Evolutionary conservation across 1,140 invertebrate species (phyloP).

Genomic region (Halesus radiatus): DNA sequence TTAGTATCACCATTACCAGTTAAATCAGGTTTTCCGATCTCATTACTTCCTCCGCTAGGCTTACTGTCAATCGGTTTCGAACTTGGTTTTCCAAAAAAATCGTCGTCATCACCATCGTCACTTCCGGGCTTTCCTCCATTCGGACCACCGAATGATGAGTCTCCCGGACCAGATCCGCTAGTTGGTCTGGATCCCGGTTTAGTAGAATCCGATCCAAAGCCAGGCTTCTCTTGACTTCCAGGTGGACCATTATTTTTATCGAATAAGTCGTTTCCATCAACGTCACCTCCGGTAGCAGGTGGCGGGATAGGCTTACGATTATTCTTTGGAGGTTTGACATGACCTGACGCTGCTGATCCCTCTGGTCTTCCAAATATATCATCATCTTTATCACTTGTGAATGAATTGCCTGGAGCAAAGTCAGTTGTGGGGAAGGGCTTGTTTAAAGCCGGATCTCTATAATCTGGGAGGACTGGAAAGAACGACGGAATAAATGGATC

Average conservation of each 20-base stretch:
- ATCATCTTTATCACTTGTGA: slow-evolving; percentile 40
- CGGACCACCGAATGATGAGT: slow-evolving; percentile 42
- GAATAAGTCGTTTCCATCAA: slow-evolving; percentile 53
- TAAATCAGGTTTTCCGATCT: slow-evolving; percentile 11
- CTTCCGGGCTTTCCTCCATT: slow-evolving; percentile 31
- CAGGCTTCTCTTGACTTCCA: slow-evolving; percentile 56
- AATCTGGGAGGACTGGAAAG: slow-evolving; percentile 66
- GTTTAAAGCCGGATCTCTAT: slow-evolving; percentile 66
- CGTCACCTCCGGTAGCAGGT: slow-evolving; percentile 59
- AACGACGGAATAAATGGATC: slow-evolving; percentile 70
- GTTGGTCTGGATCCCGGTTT: slow-evolving; percentile 30
- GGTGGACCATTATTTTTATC: slow-evolving; percentile 51
- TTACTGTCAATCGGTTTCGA: slow-evolving; percentile 11
- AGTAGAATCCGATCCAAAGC: slow-evolving; percentile 43
- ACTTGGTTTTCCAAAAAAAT: slow-evolving; percentile 38
- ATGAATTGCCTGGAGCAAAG: slow-evolving; percentile 14
- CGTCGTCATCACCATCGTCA: slow-evolving; percentile 38
- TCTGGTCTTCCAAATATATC: slow-evolving; percentile 66
- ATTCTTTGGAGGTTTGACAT: slow-evolving; percentile 63
- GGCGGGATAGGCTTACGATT: slow-evolving; percentile 58
- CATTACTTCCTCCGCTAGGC: slow-evolving; percentile 5
- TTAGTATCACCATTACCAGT: slow-evolving; percentile 1
- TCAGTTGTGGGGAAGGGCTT: slow-evolving; percentile 63
- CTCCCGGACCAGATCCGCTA: slow-evolving; percentile 23
- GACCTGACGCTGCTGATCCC: slow-evolving; percentile 70